A percentile compares a stretch with the other conserved stretches of the same genome.
phyloP scores from a whole-genome alignment of 2,888 invertebrate species.

The Metalampra italica region DNA sequence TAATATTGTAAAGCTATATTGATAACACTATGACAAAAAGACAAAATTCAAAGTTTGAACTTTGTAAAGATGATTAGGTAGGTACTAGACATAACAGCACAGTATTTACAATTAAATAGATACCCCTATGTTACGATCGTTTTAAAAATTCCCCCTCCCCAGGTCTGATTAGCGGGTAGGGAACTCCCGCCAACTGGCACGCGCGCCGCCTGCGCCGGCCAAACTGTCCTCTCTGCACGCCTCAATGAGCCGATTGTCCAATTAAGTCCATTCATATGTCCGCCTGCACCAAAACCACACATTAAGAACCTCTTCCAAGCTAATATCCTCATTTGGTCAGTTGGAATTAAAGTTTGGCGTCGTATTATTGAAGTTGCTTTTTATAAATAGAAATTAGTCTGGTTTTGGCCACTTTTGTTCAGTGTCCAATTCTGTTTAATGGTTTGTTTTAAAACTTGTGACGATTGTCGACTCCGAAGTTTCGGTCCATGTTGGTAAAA shows the following conservation, averaged over 20 bases:
- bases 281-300: constrained; percentile 38
- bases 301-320: constrained; percentile 47
- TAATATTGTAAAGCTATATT: no score
- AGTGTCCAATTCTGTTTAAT: no score
- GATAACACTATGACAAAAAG: no score
- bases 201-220: constrained; percentile 43
- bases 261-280: constrained; percentile 73
- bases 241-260: constrained; percentile 66
- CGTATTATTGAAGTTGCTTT: constrained; percentile 1
- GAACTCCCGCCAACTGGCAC: constrained; percentile 65
- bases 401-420: no score
- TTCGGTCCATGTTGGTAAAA: no score
- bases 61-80: no score
- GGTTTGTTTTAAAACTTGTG: neutral
- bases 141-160: constrained; percentile 39
- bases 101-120: no score
- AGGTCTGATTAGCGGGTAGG: constrained; percentile 50
- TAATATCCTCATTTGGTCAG: constrained; percentile 46
- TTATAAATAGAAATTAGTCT: no score
- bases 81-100: no score
- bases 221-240: constrained; percentile 58
- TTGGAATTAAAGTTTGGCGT: constrained; percentile 34
- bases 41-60: no score
- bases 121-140: neutral
- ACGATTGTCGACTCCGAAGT: no score